phyloP scores from a whole-genome alignment of 2,797 vertebrate species.

The Chrysocyon brachyurus region DNA sequence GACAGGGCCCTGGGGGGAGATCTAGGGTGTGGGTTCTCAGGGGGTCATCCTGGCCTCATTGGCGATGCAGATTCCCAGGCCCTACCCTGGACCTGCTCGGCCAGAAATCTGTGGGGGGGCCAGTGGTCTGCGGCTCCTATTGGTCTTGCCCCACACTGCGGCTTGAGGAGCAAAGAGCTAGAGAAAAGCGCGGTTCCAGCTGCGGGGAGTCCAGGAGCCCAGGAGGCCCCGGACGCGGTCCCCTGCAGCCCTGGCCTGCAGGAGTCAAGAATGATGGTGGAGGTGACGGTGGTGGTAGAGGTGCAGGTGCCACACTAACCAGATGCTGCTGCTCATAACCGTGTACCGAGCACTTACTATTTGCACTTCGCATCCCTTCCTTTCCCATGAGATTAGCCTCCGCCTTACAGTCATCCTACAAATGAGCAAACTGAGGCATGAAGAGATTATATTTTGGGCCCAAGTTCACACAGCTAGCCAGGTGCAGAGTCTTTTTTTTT shows the following conservation, averaged over 20 bases:
- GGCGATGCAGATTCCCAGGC: not conserved
- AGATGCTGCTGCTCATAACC: accelerated
- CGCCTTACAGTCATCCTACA: not conserved
- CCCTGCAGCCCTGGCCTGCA: not conserved
- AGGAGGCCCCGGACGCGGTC: not conserved
- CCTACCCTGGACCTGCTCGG: too few relatives aligned
- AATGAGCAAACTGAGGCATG: not conserved
- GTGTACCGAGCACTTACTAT: not conserved
- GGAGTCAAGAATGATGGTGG: not conserved
- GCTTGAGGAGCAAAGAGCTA: not conserved
- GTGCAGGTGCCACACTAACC: not conserved
- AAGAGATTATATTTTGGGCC: not conserved
- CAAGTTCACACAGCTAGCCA: not conserved
- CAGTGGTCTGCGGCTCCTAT: too few relatives aligned
- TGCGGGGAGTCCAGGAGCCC: not conserved
- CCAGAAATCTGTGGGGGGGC: accelerated
- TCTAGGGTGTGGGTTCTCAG: not conserved
- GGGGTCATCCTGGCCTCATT: not conserved
- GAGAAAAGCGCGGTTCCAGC: not conserved
- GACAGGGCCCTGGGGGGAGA: too few relatives aligned
- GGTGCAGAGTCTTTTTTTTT: not conserved
- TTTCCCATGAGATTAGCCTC: not conserved
- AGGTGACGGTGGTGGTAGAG: not conserved
- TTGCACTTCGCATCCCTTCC: not conserved
- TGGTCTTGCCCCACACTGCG: accelerated